Evolutionary conservation across 2,888 invertebrate species (phyloP).

Genomic region (Acleris holmiana): DNA sequence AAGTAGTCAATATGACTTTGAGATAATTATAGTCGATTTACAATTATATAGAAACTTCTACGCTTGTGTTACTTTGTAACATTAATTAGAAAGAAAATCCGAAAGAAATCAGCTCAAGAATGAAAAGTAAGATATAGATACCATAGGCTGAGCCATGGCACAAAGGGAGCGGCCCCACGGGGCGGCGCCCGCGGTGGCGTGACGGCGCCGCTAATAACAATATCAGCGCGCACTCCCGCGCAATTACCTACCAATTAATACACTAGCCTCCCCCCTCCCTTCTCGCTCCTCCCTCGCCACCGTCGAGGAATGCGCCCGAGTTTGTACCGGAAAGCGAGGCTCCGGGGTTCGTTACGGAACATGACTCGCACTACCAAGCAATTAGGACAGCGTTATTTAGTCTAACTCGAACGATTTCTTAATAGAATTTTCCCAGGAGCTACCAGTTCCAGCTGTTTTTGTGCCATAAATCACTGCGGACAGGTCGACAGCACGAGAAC

Average conservation of each 20-base stretch:
- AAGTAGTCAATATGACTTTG: too few relatives aligned
- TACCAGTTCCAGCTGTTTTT: slow-evolving; percentile 17
- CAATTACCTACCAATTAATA: slow-evolving; percentile 68
- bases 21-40: too few relatives aligned
- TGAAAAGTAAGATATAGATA: too few relatives aligned
- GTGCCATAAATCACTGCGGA: slow-evolving; percentile 31
- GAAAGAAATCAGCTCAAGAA: too few relatives aligned
- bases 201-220: slow-evolving; percentile 51
- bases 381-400: slow-evolving; percentile 20
- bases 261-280: slow-evolving; percentile 40
- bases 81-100: too few relatives aligned
- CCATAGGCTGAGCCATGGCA: neutral
- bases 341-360: slow-evolving; percentile 30
- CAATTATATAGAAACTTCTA: too few relatives aligned
- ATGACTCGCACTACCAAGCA: slow-evolving; percentile 23
- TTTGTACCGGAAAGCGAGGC: slow-evolving; percentile 1
- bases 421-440: slow-evolving; percentile 18
- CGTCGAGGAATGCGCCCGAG: slow-evolving; percentile 6
- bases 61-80: too few relatives aligned
- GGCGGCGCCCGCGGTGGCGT: slow-evolving; percentile 40
- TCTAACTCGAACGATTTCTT: slow-evolving; percentile 15
- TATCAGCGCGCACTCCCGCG: slow-evolving; percentile 49
- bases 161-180: slow-evolving; percentile 18
- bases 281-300: slow-evolving; percentile 47
- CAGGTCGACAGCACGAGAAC: slow-evolving; percentile 31